phyloP scores from a whole-genome alignment of 2,113 vertebrate species.

The Eublepharis macularius region DNA sequence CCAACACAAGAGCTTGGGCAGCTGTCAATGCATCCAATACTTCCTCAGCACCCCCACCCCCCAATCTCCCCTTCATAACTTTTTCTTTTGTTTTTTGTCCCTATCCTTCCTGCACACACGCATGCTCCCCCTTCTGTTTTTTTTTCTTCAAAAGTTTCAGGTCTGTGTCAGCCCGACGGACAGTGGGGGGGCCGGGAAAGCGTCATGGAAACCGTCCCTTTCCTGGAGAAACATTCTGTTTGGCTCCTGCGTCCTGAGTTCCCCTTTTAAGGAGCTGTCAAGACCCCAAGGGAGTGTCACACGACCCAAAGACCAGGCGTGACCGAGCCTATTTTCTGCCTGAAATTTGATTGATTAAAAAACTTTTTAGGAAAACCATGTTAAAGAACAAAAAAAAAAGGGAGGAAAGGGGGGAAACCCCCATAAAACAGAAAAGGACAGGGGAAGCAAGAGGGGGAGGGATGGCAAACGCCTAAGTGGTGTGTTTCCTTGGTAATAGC shows the following conservation, averaged over 20 bases:
- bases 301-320: slow-evolving; percentile 91
- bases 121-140: slow-evolving; percentile 21
- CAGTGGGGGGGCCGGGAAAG: slow-evolving; percentile 81
- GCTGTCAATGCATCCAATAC: slow-evolving; percentile 78
- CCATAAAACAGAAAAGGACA: slow-evolving; percentile 60
- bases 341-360: slow-evolving; percentile 99
- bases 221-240: slow-evolving; percentile 90
- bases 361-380: slow-evolving; percentile 99
- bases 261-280: slow-evolving; percentile 97
- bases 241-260: slow-evolving; percentile 61
- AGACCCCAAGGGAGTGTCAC: slow-evolving; percentile 89
- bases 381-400: slow-evolving; percentile 88
- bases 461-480: slow-evolving; percentile 71
- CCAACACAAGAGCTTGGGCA: slow-evolving; percentile 70
- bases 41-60: slow-evolving; percentile 71
- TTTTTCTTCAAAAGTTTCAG: slow-evolving; percentile 77
- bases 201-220: slow-evolving; percentile 94
- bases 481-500: slow-evolving; percentile 76
- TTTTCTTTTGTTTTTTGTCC: slow-evolving; percentile 68
- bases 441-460: slow-evolving; percentile 41
- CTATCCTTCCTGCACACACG: slow-evolving; percentile 64
- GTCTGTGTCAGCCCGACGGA: slow-evolving; percentile 83
- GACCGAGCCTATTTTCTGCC: slow-evolving; percentile 99
- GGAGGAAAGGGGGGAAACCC: slow-evolving; percentile 52
- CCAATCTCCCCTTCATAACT: slow-evolving; percentile 68